These are phyloP conservation scores for Phaethon lepturus DNA, from an alignment of 2,113 vertebrate species.

Conservation along the genomic window DNA sequence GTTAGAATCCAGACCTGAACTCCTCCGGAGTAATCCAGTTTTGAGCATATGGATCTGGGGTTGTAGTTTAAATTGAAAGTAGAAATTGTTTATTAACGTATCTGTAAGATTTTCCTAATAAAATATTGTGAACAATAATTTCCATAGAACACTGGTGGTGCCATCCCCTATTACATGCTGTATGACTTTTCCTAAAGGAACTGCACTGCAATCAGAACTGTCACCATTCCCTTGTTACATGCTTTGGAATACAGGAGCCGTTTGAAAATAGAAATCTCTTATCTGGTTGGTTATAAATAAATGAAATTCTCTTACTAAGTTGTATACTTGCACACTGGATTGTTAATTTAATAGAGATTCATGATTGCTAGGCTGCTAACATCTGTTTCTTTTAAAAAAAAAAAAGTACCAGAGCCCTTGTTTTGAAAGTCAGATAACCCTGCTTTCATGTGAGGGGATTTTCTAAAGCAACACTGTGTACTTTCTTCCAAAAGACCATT, in stretches of 20 bases:
- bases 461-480: conserved; percentile 54
- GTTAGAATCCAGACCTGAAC: not conserved
- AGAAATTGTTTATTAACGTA: not conserved
- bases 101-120: not conserved
- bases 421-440: conserved; percentile 29
- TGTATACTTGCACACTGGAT: not conserved
- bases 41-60: not conserved
- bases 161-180: not conserved
- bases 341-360: not conserved
- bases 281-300: not conserved
- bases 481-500: conserved; percentile 25
- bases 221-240: not conserved
- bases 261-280: not conserved
- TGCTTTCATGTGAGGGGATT: conserved; percentile 11
- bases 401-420: not conserved
- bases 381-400: not conserved
- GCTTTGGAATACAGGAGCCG: not conserved
- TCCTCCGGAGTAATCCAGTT: not conserved
- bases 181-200: not conserved
- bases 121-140: not conserved
- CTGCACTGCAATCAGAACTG: not conserved
- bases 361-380: not conserved
- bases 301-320: not conserved
- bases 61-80: not conserved
- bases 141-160: not conserved